phyloP scores from a whole-genome alignment of 1,140 invertebrate genomes.

The Nymphalis io region DNA sequence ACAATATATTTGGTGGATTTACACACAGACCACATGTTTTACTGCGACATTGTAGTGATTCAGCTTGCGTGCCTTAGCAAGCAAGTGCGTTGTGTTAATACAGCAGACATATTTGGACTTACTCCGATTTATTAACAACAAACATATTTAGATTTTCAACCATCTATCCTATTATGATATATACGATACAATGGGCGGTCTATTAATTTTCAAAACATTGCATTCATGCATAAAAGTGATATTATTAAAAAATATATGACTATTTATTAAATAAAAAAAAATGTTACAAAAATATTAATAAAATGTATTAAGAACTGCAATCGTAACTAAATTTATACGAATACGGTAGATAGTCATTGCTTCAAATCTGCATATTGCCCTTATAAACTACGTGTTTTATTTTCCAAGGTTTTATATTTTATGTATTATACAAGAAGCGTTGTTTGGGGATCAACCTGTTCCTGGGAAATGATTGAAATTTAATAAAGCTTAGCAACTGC shows the following conservation, averaged over 20 bases:
- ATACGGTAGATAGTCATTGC: too few relatives aligned
- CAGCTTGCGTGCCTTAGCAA: slow-evolving; percentile 30
- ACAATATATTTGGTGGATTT: slow-evolving; percentile 54
- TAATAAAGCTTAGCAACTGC: slow-evolving; percentile 42
- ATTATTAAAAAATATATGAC: too few relatives aligned
- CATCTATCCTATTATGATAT: background rate
- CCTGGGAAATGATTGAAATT: slow-evolving; percentile 38
- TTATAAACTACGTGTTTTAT: too few relatives aligned
- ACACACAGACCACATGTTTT: slow-evolving; percentile 44
- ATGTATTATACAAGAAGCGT: background rate
- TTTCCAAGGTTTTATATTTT: slow-evolving; percentile 3
- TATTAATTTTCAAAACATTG: background rate
- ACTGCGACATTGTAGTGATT: slow-evolving; percentile 47
- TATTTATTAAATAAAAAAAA: too few relatives aligned
- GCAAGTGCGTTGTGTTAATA: slow-evolving; percentile 14
- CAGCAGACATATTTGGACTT: slow-evolving; percentile 4
- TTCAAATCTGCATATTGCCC: too few relatives aligned
- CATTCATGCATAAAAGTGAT: too few relatives aligned
- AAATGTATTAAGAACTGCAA: too few relatives aligned
- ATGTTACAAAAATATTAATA: too few relatives aligned
- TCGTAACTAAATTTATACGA: too few relatives aligned
- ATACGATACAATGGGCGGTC: background rate
- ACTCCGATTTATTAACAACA: slow-evolving; percentile 21
- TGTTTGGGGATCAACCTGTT: slow-evolving; percentile 26
- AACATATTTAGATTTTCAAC: background rate